Conservation (phyloP, 2,113 vertebrate genomes). For the Aegithalos caudatus region DNA sequence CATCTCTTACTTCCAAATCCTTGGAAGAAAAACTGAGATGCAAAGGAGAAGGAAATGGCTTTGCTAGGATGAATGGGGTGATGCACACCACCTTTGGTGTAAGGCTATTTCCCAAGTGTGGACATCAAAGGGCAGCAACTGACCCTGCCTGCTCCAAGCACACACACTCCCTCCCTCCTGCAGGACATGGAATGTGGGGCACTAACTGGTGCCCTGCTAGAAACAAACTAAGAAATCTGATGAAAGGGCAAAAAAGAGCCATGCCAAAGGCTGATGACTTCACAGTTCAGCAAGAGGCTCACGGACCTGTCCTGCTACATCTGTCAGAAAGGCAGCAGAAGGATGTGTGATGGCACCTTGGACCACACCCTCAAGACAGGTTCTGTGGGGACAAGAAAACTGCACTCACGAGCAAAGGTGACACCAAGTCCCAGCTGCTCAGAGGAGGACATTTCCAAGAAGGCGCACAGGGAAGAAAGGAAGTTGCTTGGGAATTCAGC, state of each 20-base stretch:
- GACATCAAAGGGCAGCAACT: background rate
- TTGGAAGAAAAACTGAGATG: background rate
- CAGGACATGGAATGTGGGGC: fast-evolving
- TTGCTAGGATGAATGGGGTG: background rate
- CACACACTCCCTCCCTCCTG: background rate
- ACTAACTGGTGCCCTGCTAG: background rate
- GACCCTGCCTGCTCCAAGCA: background rate
- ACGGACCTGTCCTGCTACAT: fast-evolving
- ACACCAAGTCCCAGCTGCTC: background rate
- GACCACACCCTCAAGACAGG: background rate
- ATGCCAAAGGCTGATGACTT: background rate
- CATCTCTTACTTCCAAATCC: background rate
- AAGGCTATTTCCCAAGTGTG: background rate
- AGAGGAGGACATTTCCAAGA: background rate
- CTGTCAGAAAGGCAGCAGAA: background rate
- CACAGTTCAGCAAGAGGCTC: background rate
- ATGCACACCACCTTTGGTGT: background rate
- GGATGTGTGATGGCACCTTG: background rate
- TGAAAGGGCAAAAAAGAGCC: background rate
- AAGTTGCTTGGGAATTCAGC: background rate
- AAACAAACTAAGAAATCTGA: background rate
- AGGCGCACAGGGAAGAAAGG: background rate
- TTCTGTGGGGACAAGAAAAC: background rate
- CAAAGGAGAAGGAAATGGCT: background rate
- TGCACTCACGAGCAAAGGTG: fast-evolving